Conservation (phyloP, 1,140 invertebrate genomes). For the Heliconius melpomene region DNA sequence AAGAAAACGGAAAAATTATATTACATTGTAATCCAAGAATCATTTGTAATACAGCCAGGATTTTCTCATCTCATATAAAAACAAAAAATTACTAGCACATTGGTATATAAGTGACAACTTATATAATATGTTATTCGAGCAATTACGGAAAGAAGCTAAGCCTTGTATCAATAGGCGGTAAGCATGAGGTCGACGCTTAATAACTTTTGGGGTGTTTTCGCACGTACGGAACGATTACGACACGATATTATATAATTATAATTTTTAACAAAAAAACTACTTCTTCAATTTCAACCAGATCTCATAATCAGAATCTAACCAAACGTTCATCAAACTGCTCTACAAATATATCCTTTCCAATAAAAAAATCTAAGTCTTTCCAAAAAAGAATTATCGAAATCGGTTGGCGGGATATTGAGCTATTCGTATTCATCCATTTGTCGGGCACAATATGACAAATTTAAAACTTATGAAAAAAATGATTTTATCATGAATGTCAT, state of each 20-base stretch:
- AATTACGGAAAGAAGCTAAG: conserved; percentile 7
- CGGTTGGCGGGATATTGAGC: too few species aligned
- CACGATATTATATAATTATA: neutral
- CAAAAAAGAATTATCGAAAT: too few species aligned
- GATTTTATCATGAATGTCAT: too few species aligned
- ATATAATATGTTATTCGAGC: conserved; percentile 10
- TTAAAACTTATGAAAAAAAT: too few species aligned
- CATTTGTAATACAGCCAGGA: neutral
- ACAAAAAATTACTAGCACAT: neutral
- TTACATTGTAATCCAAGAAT: neutral
- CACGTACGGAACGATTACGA: neutral
- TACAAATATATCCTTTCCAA: too few species aligned
- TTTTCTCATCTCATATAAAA: neutral
- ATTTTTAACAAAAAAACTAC: too few species aligned
- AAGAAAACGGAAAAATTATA: neutral
- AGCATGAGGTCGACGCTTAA: neutral
- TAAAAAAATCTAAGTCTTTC: too few species aligned
- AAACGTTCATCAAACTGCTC: too few species aligned
- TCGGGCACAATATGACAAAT: too few species aligned
- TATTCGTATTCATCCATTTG: too few species aligned
- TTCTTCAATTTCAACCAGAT: too few species aligned
- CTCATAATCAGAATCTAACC: too few species aligned
- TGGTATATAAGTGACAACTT: conserved; percentile 11
- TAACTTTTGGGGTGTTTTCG: neutral
- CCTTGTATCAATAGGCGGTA: conserved; percentile 3